Percentiles rank a stretch among this genome's conserved stretches.
Conservation (phyloP, 2,888 invertebrate species). For the Drosophila borealis region DNA sequence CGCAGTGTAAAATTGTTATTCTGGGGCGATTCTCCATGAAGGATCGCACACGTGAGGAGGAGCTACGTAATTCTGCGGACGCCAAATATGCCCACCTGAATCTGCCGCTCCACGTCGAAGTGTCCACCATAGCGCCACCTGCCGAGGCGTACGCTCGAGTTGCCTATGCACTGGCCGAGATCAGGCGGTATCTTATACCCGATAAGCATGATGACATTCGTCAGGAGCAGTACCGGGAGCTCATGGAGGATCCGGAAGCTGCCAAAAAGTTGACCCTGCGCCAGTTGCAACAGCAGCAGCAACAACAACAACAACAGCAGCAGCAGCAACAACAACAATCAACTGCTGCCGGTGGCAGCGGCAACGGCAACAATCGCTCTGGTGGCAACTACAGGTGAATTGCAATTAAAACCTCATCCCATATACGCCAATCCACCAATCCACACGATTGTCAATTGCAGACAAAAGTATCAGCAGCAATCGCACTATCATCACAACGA, state of each 20-base stretch:
- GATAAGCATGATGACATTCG: slow-evolving; percentile 92
- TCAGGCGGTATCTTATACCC: slow-evolving; percentile 88
- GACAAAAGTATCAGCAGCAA: slow-evolving; percentile 83
- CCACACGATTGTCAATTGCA: slow-evolving; percentile 24
- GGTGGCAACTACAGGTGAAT: slow-evolving; percentile 72
- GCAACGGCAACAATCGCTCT: slow-evolving; percentile 68
- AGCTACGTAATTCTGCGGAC: slow-evolving; percentile 92
- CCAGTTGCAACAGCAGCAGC: slow-evolving; percentile 80
- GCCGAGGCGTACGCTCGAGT: slow-evolving; percentile 94
- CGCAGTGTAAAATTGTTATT: slow-evolving; percentile 98
- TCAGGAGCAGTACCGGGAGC: slow-evolving; percentile 93
- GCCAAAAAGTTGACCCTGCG: slow-evolving; percentile 83
- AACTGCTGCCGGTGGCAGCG: slow-evolving; percentile 51
- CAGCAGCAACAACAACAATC: slow-evolving; percentile 49
- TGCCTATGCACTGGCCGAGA: slow-evolving; percentile 93
- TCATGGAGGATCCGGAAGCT: slow-evolving; percentile 85
- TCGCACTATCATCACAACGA: slow-evolving; percentile 83
- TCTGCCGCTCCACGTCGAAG: slow-evolving; percentile 95
- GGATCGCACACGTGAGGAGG: slow-evolving; percentile 93
- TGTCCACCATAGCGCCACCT: slow-evolving; percentile 93
- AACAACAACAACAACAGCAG: slow-evolving; percentile 80
- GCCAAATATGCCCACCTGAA: slow-evolving; percentile 95
- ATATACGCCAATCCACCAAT: background rate
- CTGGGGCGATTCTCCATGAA: slow-evolving; percentile 97
- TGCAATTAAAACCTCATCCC: background rate